A percentile compares a stretch with the other conserved stretches of the same genome.
phyloP scores from a whole-genome alignment of 2,797 vertebrate genomes.

The Crocodylus rhombifer region DNA sequence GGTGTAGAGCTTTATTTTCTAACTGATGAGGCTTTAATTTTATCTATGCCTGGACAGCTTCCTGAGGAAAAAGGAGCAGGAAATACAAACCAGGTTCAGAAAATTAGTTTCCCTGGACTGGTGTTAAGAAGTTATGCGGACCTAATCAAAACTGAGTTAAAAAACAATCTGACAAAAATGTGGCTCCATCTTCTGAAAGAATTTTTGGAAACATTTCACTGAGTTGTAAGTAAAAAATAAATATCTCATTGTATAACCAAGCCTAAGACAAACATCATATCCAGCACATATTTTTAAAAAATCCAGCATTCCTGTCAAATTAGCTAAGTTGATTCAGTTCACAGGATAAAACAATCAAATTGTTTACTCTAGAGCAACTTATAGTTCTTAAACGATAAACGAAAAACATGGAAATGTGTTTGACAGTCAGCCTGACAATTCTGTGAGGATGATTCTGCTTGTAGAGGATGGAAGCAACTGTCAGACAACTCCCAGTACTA shows the following conservation, averaged over 20 bases:
- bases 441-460: not conserved
- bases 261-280: constrained; percentile 38
- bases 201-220: constrained; percentile 60
- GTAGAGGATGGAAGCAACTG: not conserved
- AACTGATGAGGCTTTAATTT: constrained; percentile 18
- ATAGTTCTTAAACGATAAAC: constrained; percentile 36
- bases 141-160: constrained; percentile 66
- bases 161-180: constrained; percentile 51
- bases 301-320: constrained; percentile 46
- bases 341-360: constrained; percentile 22
- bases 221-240: constrained; percentile 60
- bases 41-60: constrained; percentile 47
- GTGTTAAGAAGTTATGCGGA: constrained; percentile 49
- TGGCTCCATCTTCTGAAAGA: constrained; percentile 51
- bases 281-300: constrained; percentile 54
- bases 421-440: not conserved
- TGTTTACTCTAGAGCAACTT: constrained; percentile 47
- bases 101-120: constrained; percentile 43
- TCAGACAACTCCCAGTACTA: not conserved
- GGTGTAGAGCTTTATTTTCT: not conserved
- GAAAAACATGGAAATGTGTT: constrained; percentile 7
- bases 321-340: not conserved
- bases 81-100: constrained; percentile 65
- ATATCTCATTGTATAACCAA: constrained; percentile 62
- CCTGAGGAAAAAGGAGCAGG: constrained; percentile 34